These are phyloP conservation scores for Struthio camelus DNA, from an alignment of 2,113 vertebrate species.

Conservation along the genomic window DNA sequence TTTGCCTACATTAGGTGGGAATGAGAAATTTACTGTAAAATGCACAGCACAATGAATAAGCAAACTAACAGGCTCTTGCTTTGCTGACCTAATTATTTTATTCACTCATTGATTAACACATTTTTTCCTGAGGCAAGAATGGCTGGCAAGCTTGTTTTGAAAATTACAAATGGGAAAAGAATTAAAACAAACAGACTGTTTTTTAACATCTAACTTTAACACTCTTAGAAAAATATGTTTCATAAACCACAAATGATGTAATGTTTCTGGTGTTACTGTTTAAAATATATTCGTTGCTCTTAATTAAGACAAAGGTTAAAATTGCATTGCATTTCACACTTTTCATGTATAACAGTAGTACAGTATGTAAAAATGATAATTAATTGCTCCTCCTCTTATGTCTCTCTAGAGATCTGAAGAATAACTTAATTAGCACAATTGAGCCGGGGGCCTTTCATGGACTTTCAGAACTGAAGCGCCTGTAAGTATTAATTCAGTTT, in stretches of 20 bases:
- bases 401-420: slow-evolving; percentile 85
- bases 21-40: not conserved
- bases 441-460: slow-evolving; percentile 85
- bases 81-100: slow-evolving; percentile 25
- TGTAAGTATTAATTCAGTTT: slow-evolving; percentile 82
- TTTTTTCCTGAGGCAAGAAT: not conserved
- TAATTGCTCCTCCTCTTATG: slow-evolving; percentile 48
- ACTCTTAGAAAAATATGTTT: not conserved
- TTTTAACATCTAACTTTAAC: not conserved
- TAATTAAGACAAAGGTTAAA: not conserved
- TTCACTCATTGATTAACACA: not conserved
- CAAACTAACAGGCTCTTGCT: not conserved
- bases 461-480: slow-evolving; percentile 81
- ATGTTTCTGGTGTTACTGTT: not conserved
- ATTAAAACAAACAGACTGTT: not conserved
- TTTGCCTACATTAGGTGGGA: not conserved
- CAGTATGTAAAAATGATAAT: slow-evolving; percentile 37
- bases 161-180: not conserved
- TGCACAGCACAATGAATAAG: not conserved
- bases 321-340: not conserved
- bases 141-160: not conserved
- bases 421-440: slow-evolving; percentile 87
- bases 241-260: not conserved
- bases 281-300: not conserved
- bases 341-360: not conserved